Base-by-base conservation (phyloP, 1,140 invertebrate species). In the Ips nitidus region DNA sequence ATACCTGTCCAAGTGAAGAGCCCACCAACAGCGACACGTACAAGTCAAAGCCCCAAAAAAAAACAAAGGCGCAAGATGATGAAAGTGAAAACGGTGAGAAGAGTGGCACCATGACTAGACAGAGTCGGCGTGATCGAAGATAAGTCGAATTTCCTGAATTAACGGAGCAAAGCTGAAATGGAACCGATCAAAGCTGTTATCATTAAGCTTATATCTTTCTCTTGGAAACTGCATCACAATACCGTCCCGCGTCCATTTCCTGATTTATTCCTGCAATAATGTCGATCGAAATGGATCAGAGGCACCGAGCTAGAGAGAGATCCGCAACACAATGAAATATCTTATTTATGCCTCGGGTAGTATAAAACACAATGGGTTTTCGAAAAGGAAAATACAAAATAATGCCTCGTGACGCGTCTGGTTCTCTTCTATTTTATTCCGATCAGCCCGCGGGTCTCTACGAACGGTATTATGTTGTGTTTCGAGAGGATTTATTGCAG, bases 281-380 rank as follows among this genome's bases (percentile, higher is more conserved):
- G 52, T 41, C 64, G 2, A 66, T 66, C 58, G 64, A 66, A 66
- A 57, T 22, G 55, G 55, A 66, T 66, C 64, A 58, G 43, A 38
- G 40, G 40, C 40, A 57, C 47, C 38, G 41, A 57, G 7, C 38
- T 3, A 45, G 52, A 56, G 53, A 22, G 22, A 22, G 22, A 22
- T 22, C 22, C 22, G 22, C 55, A 47, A 58, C 47, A 66, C 64
- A 66, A 66, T 66, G 58, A 66, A 66, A 66, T 66, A 58, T 66
- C 64, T 66, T 66, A 66, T 66, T 66, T 66, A 66, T 66, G 55
- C 64, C 42, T 56, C 41, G 53, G 5, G 53, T 57, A 47, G 64
- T 58, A 66, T 66, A 58, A 66, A 56, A 55, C 4, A 64, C 62
- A 64, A 64, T 64, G 45, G 47, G 4, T 55, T 64, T 55, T 47